These are phyloP conservation scores for Indicator indicator DNA, from an alignment of 2,113 vertebrate species.

Conservation along the genomic window DNA sequence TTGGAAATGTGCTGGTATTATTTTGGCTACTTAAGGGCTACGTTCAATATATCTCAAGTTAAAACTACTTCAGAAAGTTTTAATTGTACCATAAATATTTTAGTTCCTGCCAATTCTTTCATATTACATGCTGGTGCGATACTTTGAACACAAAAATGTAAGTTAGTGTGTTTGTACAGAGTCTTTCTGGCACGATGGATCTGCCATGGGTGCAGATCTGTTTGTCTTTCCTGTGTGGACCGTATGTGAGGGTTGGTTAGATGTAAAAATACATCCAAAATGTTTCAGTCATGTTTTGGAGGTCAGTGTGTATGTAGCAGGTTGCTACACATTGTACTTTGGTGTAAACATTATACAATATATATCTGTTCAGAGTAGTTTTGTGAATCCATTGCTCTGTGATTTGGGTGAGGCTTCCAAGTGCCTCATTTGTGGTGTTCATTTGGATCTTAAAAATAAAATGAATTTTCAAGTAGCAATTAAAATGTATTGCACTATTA, in stretches of 20 bases:
- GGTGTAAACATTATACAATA: background rate
- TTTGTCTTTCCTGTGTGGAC: background rate
- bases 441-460: background rate
- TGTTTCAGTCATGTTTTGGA: background rate
- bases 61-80: background rate
- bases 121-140: rapidly evolving
- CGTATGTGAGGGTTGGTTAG: rapidly evolving
- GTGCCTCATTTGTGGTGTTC: background rate
- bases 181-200: background rate
- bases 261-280: background rate
- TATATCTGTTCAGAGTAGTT: background rate
- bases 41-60: background rate
- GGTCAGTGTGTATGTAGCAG: background rate
- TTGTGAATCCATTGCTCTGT: background rate
- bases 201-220: rapidly evolving
- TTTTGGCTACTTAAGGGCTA: background rate
- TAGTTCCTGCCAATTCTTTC: background rate
- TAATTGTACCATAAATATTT: background rate
- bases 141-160: background rate
- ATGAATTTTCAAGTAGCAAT: background rate
- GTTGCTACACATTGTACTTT: background rate
- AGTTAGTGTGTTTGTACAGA: rapidly evolving
- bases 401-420: constrained; percentile 14
- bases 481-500: constrained; percentile 15
- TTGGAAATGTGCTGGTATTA: background rate